Base-by-base conservation (phyloP, 2,113 vertebrate genomes). In the Eclectus roratus region DNA sequence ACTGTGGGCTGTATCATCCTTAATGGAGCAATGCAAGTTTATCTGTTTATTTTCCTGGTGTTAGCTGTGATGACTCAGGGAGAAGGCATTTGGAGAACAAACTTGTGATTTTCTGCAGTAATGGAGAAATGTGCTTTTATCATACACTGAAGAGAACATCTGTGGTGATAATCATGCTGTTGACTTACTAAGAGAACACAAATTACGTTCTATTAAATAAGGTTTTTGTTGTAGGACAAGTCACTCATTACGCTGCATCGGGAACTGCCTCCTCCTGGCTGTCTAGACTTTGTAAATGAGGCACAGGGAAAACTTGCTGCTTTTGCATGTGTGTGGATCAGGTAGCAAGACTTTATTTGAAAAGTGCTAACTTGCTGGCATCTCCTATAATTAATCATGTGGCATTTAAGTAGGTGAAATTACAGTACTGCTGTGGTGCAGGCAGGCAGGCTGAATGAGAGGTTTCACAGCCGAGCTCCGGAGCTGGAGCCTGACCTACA, bases 21-120 rank as follows among this genome's bases (percentile, higher is more conserved):
- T 60, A 55, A 7, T 31, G 12, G 64, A 88, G 89, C 74, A 21
- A 23, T 37, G 31, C 0, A 31, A 64, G 50, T 24, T 71, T 49
- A 60, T 90, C 71, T 76, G 55, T 89, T 83, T 88, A 13, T 90
- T 79, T 80, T 55, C 69, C 90, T 76, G 56, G 8, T 53, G 17
- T 28, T 43, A 61, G 44, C 69, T 72, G 47, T 11, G 80, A 70
- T 92, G 93, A 71, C 29, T 90, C 76, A 81, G 77, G 72, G 65
- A 47, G 49, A 84, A 65, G 27, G 37, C 64, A 43, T 10, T 19
- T 15, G 27, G 17, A 55, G 79, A 76, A 55, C 79, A 43, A 76
- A 77, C 50, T 43, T 23, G 74, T 63, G 85, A 50, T 85, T 95
- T 95, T 63, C 68, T 86, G 91, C 72, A 16, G 77, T 25, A 23